phyloP scores from a whole-genome alignment of 2,797 vertebrate species.

The Poecilia gillii region DNA sequence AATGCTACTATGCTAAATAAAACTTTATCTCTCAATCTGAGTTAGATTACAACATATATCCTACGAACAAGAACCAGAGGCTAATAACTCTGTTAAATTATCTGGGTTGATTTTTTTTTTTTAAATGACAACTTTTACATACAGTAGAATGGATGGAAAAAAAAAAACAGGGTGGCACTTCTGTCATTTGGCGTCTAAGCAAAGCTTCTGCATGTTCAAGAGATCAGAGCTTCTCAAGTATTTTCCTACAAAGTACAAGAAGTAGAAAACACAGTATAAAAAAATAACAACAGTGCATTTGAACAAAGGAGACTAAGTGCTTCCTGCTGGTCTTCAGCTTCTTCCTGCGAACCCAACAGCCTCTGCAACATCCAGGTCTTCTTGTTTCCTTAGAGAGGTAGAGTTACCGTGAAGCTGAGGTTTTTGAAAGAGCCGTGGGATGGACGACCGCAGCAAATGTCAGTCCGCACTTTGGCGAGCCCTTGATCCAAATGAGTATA shows the following conservation, averaged over 20 bases:
- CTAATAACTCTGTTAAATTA: neutral
- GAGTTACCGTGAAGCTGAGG: slow-evolving; percentile 8
- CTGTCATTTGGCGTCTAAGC: slow-evolving; percentile 55
- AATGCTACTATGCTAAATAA: slow-evolving; percentile 51
- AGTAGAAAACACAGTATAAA: slow-evolving; percentile 40
- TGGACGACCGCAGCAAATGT: slow-evolving; percentile 55
- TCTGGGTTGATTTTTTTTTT: slow-evolving; percentile 7
- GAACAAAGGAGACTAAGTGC: slow-evolving; percentile 25
- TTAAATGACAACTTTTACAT: neutral
- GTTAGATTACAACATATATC: slow-evolving; percentile 34
- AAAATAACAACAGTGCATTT: slow-evolving; percentile 24
- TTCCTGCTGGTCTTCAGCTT: slow-evolving; percentile 12
- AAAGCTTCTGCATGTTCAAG: slow-evolving; percentile 45
- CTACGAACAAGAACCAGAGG: slow-evolving; percentile 19
- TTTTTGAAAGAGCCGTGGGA: slow-evolving; percentile 38
- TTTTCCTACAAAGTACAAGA: slow-evolving; percentile 38
- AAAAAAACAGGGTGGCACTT: slow-evolving; percentile 43
- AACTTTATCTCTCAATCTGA: slow-evolving; percentile 51
- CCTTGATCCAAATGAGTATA: slow-evolving; percentile 56
- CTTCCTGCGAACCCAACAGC: neutral
- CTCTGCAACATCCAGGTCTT: neutral
- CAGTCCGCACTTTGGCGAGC: slow-evolving; percentile 41
- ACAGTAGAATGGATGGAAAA: slow-evolving; percentile 2
- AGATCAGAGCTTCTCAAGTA: slow-evolving; percentile 45
- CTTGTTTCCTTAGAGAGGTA: neutral